Conservation (phyloP, 2,888 invertebrate species). For the Melinaea marsaeus region DNA sequence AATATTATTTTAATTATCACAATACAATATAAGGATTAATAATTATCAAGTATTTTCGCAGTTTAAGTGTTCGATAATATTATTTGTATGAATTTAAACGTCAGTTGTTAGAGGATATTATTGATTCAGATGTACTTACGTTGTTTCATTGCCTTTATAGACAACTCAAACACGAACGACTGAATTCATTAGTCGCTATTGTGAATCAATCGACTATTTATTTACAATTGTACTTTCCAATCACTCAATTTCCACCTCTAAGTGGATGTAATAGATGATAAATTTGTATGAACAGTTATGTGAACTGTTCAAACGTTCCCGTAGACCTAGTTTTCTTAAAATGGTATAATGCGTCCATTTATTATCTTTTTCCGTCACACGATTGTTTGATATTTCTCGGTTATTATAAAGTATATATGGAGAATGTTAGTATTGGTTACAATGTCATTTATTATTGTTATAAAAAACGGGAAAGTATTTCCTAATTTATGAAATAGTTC, state of each 20-base stretch:
- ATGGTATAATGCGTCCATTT: conserved; percentile 24
- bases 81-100: no score
- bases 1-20: no score
- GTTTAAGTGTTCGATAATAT: no score
- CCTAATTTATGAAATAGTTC: no score
- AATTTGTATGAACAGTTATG: neutral
- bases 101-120: no score
- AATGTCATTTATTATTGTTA: no score
- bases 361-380: conserved; percentile 19
- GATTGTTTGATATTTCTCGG: conserved; percentile 9
- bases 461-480: no score
- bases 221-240: conserved; percentile 6
- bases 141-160: conserved; percentile 10
- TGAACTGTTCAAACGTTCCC: conserved; percentile 10
- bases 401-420: conserved; percentile 10
- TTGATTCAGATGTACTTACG: neutral
- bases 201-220: conserved; percentile 21
- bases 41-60: no score
- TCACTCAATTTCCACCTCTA: neutral
- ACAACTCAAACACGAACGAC: conserved; percentile 9
- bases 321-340: conserved; percentile 24
- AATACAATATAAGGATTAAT: no score
- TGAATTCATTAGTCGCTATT: conserved; percentile 21
- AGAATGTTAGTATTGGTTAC: neutral
- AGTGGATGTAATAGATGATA: neutral